Conservation (phyloP, 2,888 invertebrate species). For the Apotomis turbidana region DNA sequence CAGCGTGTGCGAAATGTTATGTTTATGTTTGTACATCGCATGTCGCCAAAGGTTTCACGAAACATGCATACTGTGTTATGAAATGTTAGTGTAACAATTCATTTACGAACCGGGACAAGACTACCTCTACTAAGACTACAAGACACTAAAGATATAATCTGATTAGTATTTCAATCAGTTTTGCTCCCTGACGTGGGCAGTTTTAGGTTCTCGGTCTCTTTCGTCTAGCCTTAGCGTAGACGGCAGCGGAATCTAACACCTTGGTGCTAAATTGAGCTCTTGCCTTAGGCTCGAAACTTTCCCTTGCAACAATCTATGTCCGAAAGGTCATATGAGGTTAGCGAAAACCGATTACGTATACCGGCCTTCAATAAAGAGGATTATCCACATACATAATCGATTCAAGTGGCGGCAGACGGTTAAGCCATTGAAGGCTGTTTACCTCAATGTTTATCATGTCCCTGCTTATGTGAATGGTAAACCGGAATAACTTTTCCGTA, state of each 20-base stretch:
- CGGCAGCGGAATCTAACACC: neutral
- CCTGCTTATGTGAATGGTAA: conserved; percentile 10
- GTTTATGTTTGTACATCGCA: neutral
- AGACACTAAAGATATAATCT: neutral
- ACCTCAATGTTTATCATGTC: conserved; percentile 1
- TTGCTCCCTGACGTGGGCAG: neutral
- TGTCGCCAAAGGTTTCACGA: neutral
- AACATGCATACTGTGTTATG: neutral
- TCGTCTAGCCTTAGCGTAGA: neutral
- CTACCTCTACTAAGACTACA: too few species aligned
- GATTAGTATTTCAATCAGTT: neutral
- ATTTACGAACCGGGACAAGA: neutral
- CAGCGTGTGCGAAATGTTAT: neutral
- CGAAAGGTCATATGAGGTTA: conserved; percentile 5
- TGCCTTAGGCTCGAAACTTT: conserved; percentile 8
- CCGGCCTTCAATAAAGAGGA: conserved; percentile 15
- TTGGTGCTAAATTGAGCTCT: conserved; percentile 3
- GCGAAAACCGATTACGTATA: conserved; percentile 11
- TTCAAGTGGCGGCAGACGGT: conserved; percentile 11
- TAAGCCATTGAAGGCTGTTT: conserved; percentile 11
- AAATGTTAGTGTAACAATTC: neutral
- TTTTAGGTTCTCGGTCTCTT: neutral
- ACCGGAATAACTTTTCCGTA: neutral
- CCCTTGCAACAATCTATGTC: neutral
- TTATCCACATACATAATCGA: conserved; percentile 23